Percentiles rank a stretch among this genome's conserved stretches.
Conservation (phyloP, 37 sponge, comb jelly and placozoan species). For the Halisarca cf. caerulea region DNA sequence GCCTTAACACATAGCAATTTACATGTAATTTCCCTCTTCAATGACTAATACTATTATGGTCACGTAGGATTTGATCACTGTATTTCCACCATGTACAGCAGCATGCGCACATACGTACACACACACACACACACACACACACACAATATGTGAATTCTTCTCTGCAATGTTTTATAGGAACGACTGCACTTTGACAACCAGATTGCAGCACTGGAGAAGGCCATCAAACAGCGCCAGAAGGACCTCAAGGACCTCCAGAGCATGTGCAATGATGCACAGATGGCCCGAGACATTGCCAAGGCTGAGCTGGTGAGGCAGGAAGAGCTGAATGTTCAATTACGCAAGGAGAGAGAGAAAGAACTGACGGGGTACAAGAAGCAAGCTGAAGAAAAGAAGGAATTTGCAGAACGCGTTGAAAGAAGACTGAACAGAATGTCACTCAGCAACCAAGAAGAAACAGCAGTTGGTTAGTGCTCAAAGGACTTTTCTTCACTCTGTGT, state of each 20-base stretch:
- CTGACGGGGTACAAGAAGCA: conserved; percentile 82
- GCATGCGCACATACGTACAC: no score
- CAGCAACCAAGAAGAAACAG: conserved; percentile 29
- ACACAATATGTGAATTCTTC: no score
- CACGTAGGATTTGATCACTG: no score
- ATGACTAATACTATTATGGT: no score
- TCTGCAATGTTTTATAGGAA: conserved; percentile 63
- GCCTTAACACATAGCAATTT: no score
- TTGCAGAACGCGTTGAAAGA: conserved; percentile 90
- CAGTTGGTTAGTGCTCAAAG: neutral
- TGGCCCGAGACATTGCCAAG: conserved; percentile 90
- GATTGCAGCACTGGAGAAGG: conserved; percentile 81
- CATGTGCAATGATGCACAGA: conserved; percentile 89
- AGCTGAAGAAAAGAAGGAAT: conserved; percentile 95
- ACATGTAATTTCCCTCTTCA: no score
- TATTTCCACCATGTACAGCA: no score
- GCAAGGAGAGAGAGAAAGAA: conserved; percentile 84
- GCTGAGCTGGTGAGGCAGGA: conserved; percentile 75
- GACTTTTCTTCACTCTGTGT: neutral
- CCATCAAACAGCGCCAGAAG: conserved; percentile 74
- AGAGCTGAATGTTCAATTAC: conserved; percentile 56
- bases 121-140: no score
- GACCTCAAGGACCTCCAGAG: conserved; percentile 74
- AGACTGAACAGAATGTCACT: conserved; percentile 68
- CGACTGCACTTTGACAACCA: conserved; percentile 93